These are phyloP conservation scores for Dasysyrphus albostriatus DNA, from an alignment of 2,888 invertebrate species.

Conservation along the genomic window DNA sequence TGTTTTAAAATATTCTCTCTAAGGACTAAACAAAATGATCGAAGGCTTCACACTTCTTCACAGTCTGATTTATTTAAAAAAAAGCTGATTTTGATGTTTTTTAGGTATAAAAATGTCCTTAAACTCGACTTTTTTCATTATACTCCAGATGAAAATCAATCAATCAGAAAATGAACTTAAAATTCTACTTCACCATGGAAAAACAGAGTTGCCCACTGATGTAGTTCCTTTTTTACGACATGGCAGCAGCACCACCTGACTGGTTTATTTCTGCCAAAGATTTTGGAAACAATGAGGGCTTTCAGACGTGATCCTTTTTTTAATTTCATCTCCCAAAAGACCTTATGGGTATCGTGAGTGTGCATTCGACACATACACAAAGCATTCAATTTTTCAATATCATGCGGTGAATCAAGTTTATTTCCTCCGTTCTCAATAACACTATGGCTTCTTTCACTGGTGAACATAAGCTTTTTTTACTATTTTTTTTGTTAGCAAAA, in stretches of 20 bases:
- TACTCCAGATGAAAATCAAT: slow-evolving; percentile 39
- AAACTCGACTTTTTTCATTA: slow-evolving; percentile 27
- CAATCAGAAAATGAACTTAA: slow-evolving; percentile 45
- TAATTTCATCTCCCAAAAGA: slow-evolving; percentile 41
- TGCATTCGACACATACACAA: slow-evolving; percentile 49
- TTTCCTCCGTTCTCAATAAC: slow-evolving; percentile 24
- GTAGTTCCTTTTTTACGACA: neutral
- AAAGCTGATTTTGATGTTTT: neutral
- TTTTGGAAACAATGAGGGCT: slow-evolving; percentile 33
- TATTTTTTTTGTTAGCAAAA: neutral
- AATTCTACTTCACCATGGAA: neutral
- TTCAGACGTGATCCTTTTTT: slow-evolving; percentile 62
- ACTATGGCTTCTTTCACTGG: neutral
- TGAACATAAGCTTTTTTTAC: slow-evolving; percentile 2
- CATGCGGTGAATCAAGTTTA: slow-evolving; percentile 59
- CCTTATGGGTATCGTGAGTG: slow-evolving; percentile 16
- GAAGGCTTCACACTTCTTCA: neutral
- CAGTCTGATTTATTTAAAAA: neutral
- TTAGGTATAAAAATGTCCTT: neutral
- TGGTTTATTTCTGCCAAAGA: slow-evolving; percentile 4
- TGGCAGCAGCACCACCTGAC: neutral
- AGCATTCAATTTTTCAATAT: slow-evolving; percentile 54
- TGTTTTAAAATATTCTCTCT: neutral
- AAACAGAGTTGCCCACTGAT: neutral
- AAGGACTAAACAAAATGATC: neutral